phyloP scores from a whole-genome alignment of 2,797 vertebrate species.

The Notamacropus eugenii region DNA sequence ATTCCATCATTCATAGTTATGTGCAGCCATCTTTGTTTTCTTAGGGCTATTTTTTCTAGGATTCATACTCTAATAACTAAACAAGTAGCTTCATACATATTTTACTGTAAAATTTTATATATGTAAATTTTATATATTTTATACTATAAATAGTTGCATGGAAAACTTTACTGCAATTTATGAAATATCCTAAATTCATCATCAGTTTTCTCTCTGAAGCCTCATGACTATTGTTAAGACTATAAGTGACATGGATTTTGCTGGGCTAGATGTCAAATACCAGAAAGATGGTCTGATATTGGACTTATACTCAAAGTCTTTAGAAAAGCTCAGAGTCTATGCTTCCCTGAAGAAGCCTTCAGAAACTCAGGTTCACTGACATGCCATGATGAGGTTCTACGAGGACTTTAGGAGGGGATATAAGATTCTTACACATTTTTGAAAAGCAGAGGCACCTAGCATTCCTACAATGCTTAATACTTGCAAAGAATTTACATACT shows the following conservation, averaged over 20 bases:
- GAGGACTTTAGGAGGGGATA: background rate
- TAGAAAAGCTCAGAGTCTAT: background rate
- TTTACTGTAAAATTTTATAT: background rate
- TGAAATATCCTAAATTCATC: too few species aligned
- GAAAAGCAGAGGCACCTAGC: background rate
- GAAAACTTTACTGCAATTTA: too few species aligned
- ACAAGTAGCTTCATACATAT: constrained; percentile 17
- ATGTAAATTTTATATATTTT: too few species aligned
- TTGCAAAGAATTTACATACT: background rate
- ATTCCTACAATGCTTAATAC: background rate
- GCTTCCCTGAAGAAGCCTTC: background rate
- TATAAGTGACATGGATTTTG: background rate
- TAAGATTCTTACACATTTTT: background rate
- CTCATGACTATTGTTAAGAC: background rate
- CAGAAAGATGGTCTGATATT: background rate
- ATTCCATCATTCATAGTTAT: background rate
- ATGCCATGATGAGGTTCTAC: background rate
- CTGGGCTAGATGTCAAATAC: too few species aligned
- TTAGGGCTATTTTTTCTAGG: background rate
- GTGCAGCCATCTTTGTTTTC: constrained; percentile 1
- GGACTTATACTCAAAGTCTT: background rate
- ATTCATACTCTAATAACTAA: constrained; percentile 17
- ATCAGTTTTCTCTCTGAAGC: background rate
- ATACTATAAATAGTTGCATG: too few species aligned
- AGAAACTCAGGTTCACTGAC: background rate